Conservation (phyloP, 2,113 vertebrate genomes). For the Forbesichthys papilliferus region DNA sequence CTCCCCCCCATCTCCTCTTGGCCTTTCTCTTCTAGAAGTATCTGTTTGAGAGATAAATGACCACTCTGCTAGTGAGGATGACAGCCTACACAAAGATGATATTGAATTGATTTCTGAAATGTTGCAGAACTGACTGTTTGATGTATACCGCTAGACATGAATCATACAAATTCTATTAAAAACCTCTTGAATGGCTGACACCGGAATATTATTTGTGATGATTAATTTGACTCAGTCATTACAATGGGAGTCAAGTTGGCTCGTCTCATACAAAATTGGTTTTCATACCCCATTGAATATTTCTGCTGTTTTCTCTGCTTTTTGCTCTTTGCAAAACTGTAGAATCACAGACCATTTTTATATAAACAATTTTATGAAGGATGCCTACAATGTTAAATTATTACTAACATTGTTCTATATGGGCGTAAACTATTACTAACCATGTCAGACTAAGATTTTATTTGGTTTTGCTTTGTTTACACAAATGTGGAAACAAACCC, state of each 20-base stretch:
- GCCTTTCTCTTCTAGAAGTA: slow-evolving; percentile 80
- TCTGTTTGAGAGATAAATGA: slow-evolving; percentile 85
- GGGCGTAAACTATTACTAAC: no score
- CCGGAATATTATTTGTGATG: slow-evolving; percentile 93
- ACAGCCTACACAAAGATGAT: slow-evolving; percentile 91
- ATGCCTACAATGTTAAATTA: no score
- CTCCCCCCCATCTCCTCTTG: slow-evolving; percentile 53
- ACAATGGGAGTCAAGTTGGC: slow-evolving; percentile 90
- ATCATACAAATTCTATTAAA: slow-evolving; percentile 99
- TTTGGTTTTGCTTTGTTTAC: no score
- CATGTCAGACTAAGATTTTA: no score
- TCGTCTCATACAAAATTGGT: slow-evolving; percentile 88
- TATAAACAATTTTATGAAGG: no score
- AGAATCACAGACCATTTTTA: slow-evolving; percentile 2
- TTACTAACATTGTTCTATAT: no score
- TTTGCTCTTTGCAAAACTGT: slow-evolving; percentile 44
- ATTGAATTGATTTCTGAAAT: slow-evolving; percentile 93
- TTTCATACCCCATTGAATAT: slow-evolving; percentile 91
- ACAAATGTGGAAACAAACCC: no score
- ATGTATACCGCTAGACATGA: slow-evolving; percentile 88
- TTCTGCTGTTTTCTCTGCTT: slow-evolving; percentile 55
- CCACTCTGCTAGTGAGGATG: slow-evolving; percentile 81
- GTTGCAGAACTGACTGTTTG: slow-evolving; percentile 86
- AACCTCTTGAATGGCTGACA: slow-evolving; percentile 90
- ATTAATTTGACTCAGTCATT: slow-evolving; percentile 96